phyloP scores from a whole-genome alignment of 2,888 invertebrate species.

The Spialia ferax region DNA sequence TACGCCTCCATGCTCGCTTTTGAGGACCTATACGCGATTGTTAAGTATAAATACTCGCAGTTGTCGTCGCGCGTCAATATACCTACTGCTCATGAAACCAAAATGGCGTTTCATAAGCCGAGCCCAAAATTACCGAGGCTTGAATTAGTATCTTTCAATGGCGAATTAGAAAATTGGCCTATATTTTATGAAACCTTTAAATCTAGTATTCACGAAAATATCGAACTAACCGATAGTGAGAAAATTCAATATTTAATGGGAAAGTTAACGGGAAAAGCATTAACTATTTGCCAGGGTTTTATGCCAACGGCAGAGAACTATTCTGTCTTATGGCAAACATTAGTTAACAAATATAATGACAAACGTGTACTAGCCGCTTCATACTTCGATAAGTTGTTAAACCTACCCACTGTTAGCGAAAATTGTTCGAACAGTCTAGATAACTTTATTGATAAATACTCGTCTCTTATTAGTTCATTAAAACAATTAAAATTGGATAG shows the following conservation, averaged over 20 bases:
- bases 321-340: conserved; percentile 13
- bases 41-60: conserved; percentile 12
- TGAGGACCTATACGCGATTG: conserved; percentile 4
- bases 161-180: conserved; percentile 28
- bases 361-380: conserved; percentile 23
- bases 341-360: conserved; percentile 24
- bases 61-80: conserved; percentile 1
- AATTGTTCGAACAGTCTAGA: conserved; percentile 14
- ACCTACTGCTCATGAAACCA: not conserved
- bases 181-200: conserved; percentile 30
- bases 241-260: conserved; percentile 34
- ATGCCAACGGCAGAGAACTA: conserved; percentile 27
- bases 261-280: conserved; percentile 30
- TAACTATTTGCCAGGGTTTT: conserved; percentile 29
- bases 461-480: conserved; percentile 15
- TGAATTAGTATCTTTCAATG: conserved; percentile 23
- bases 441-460: conserved; percentile 22
- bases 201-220: conserved; percentile 25
- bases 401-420: conserved; percentile 11
- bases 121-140: conserved; percentile 29
- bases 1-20: conserved; percentile 17
- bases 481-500: conserved; percentile 19
- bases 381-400: conserved; percentile 22
- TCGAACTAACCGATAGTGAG: conserved; percentile 11
- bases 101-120: conserved; percentile 18